phyloP scores from a whole-genome alignment of 1,140 invertebrate genomes.

The Aplysia californica region DNA sequence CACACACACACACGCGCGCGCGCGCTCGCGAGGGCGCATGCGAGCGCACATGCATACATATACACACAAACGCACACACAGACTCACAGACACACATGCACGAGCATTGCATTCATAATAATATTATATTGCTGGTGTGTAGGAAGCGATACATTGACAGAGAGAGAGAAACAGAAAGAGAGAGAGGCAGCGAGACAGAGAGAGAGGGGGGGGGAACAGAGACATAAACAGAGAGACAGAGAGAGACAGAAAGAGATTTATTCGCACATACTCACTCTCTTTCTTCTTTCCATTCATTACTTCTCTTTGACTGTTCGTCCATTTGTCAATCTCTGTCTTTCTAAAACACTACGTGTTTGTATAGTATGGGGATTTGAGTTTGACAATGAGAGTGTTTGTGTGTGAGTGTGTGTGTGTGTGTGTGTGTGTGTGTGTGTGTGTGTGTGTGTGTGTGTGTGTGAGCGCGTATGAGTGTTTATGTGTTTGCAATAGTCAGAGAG shows the following conservation, averaged over 20 bases:
- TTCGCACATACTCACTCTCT: no score
- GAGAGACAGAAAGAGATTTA: no score
- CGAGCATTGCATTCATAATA: no score
- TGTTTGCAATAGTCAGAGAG: neutral
- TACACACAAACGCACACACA: neutral
- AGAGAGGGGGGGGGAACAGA: no score
- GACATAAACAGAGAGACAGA: no score
- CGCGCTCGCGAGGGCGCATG: neutral
- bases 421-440: slow-evolving; percentile 14
- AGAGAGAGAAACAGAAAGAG: neutral
- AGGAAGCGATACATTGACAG: neutral
- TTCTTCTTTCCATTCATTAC: no score
- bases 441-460: slow-evolving; percentile 12
- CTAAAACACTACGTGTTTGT: no score
- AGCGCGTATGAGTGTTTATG: no score
- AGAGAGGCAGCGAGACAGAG: neutral
- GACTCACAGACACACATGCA: neutral
- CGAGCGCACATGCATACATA: no score
- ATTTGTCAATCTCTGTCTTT: no score
- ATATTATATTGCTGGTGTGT: no score
- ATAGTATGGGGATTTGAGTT: neutral
- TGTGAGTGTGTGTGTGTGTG: slow-evolving; percentile 1
- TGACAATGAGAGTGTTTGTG: neutral
- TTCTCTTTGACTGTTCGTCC: no score
- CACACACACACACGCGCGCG: neutral